phyloP scores from a whole-genome alignment of 2,888 invertebrate species.

The Sthenelais limicola region DNA sequence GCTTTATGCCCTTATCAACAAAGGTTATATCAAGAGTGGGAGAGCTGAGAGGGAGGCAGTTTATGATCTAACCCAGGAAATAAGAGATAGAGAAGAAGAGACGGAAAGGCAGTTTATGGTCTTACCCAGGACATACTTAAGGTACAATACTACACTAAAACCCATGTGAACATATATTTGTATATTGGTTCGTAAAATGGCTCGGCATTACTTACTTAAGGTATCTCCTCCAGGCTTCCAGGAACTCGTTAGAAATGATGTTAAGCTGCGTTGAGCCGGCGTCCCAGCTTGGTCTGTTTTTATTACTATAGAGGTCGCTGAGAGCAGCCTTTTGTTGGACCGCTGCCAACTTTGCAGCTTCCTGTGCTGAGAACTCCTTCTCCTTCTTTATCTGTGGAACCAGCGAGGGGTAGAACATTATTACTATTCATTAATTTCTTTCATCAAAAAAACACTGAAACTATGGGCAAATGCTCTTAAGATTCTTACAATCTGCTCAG shows the following conservation, averaged over 20 bases:
- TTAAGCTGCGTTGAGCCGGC: conserved; percentile 49
- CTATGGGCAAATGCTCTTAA: too few species aligned
- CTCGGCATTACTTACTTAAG: conserved; percentile 68
- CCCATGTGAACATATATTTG: not conserved
- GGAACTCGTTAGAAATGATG: conserved; percentile 69
- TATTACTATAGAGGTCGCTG: conserved; percentile 68
- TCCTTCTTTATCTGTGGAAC: conserved; percentile 14
- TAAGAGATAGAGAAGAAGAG: too few species aligned
- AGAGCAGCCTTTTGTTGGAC: conserved; percentile 70
- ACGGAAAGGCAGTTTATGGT: too few species aligned
- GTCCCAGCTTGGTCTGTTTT: conserved; percentile 64
- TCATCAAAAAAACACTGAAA: too few species aligned
- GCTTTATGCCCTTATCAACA: too few species aligned
- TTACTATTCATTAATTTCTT: too few species aligned
- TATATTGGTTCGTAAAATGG: not conserved
- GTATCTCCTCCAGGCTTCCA: conserved; percentile 73
- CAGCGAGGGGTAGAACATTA: too few species aligned
- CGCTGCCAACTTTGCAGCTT: conserved; percentile 57
- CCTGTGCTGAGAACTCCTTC: conserved; percentile 43
- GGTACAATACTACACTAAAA: conserved; percentile 17
- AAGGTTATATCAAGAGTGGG: too few species aligned
- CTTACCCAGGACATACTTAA: too few species aligned
- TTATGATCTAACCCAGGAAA: too few species aligned
- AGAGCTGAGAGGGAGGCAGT: too few species aligned
- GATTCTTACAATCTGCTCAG: too few species aligned